Evolutionary conservation across 2,888 invertebrate genomes (phyloP).

Genomic region (Sympetrum striolatum): DNA sequence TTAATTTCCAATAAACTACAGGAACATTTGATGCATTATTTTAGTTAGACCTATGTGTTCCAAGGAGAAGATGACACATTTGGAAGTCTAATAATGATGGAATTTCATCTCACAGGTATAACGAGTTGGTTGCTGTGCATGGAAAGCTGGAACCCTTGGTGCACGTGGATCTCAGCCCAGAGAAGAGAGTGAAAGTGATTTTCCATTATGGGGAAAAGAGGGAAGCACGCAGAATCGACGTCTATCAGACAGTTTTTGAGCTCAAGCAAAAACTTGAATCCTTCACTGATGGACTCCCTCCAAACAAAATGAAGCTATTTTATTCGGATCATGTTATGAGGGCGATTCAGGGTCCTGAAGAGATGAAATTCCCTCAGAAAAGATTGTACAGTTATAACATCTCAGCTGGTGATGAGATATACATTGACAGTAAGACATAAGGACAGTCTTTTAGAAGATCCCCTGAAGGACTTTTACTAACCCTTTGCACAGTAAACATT

Average conservation of each 20-base stretch:
- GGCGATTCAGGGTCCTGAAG: slow-evolving; percentile 75
- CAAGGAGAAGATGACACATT: not conserved
- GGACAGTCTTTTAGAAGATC: not conserved
- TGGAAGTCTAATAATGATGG: not conserved
- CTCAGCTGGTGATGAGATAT: slow-evolving; percentile 87
- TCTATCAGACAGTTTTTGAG: slow-evolving; percentile 77
- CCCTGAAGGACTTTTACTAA: not conserved
- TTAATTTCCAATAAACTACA: too few relatives aligned
- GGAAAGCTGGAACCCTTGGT: slow-evolving; percentile 91
- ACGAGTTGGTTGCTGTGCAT: slow-evolving; percentile 82
- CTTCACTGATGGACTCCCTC: slow-evolving; percentile 76
- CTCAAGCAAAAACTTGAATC: slow-evolving; percentile 80
- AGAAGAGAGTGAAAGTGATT: slow-evolving; percentile 84
- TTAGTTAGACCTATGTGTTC: too few relatives aligned
- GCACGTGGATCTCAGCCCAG: slow-evolving; percentile 84
- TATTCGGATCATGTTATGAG: slow-evolving; percentile 80
- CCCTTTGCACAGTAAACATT: not conserved
- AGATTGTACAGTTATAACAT: slow-evolving; percentile 92
- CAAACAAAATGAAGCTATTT: slow-evolving; percentile 85
- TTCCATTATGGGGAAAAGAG: slow-evolving; percentile 73
- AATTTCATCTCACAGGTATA: slow-evolving; percentile 68
- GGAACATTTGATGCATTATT: too few relatives aligned
- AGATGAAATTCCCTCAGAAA: slow-evolving; percentile 88
- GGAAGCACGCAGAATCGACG: slow-evolving; percentile 70
- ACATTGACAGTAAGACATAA: slow-evolving; percentile 76